Evolutionary conservation across 2,888 invertebrate genomes (phyloP).

Genomic region (Mellilla xanthometata): DNA sequence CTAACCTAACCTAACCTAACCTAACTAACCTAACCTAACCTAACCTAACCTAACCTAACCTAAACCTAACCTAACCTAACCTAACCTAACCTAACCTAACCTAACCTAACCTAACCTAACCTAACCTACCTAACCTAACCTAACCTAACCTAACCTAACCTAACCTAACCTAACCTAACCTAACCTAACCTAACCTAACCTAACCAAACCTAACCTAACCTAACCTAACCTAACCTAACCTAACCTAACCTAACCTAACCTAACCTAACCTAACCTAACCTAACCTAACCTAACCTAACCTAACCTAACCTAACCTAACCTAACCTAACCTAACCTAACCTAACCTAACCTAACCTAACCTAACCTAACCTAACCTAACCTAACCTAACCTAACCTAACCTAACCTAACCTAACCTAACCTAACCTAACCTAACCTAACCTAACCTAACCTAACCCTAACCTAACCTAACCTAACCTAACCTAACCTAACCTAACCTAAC

Average conservation of each 20-base stretch:
- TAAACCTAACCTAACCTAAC: slow-evolving; percentile 22
- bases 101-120: slow-evolving; percentile 15
- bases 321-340: slow-evolving; percentile 24
- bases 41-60: slow-evolving; percentile 32
- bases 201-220: slow-evolving; percentile 24
- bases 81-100: slow-evolving; percentile 27
- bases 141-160: slow-evolving; percentile 28
- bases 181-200: slow-evolving; percentile 28
- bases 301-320: slow-evolving; percentile 26
- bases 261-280: slow-evolving; percentile 25
- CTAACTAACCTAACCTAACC: slow-evolving; percentile 26
- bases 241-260: slow-evolving; percentile 26
- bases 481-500: slow-evolving; percentile 24
- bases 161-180: slow-evolving; percentile 29
- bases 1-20: slow-evolving; percentile 21
- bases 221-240: slow-evolving; percentile 25
- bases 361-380: slow-evolving; percentile 26
- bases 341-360: slow-evolving; percentile 29
- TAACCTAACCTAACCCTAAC: slow-evolving; percentile 32
- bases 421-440: slow-evolving; percentile 21
- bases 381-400: slow-evolving; percentile 3
- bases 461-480: slow-evolving; percentile 21
- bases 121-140: slow-evolving; percentile 20
- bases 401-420: slow-evolving; percentile 1
- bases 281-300: slow-evolving; percentile 23